Evolutionary conservation across 2,113 vertebrate genomes (phyloP).

Genomic region (Rhinoptilus africanus): DNA sequence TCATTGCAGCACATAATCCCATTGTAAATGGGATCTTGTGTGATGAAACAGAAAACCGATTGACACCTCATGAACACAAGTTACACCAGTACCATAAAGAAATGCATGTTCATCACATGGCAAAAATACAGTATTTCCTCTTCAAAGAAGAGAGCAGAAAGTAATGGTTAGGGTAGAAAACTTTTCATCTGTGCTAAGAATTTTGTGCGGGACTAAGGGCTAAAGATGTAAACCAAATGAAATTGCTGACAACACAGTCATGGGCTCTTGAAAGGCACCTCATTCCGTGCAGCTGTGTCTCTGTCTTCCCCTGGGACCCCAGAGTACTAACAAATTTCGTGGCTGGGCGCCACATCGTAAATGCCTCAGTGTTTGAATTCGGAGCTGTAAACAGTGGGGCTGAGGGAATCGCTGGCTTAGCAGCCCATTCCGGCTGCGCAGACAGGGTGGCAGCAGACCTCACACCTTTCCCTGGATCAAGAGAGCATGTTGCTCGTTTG

Average conservation of each 20-base stretch:
- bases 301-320: neutral
- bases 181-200: neutral
- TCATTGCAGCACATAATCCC: neutral
- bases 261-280: neutral
- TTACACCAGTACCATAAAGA: neutral
- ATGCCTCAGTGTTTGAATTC: neutral
- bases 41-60: neutral
- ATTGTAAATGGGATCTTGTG: neutral
- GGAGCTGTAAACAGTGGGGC: neutral
- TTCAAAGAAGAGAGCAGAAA: neutral
- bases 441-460: neutral
- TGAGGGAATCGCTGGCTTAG: neutral
- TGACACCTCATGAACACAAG: neutral
- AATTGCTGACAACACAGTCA: neutral
- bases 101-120: neutral
- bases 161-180: neutral
- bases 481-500: accelerated
- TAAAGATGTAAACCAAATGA: neutral
- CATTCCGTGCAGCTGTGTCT: neutral
- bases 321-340: neutral
- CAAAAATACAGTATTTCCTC: neutral
- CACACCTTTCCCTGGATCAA: neutral
- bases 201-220: neutral
- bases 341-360: accelerated
- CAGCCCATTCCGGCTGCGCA: neutral